A percentile compares a stretch with the other conserved stretches of the same genome.
phyloP scores from a whole-genome alignment of 2,888 invertebrate species.

The Melitaea athalia region DNA sequence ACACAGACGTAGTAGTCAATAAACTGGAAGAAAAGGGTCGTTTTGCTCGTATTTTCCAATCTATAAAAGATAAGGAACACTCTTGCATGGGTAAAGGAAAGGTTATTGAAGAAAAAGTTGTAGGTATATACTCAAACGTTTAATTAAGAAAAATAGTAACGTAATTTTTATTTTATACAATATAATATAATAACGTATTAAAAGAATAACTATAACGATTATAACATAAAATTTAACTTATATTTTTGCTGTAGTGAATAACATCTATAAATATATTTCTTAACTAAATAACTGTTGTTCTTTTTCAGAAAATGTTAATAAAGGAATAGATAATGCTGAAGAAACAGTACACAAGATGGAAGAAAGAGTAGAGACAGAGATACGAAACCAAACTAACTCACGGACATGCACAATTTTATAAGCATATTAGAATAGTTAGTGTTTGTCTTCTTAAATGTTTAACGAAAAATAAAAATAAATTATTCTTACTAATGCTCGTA shows the following conservation, averaged over 20 bases:
- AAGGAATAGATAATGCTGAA: conserved; percentile 68
- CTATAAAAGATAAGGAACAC: conserved; percentile 72
- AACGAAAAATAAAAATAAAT: conserved; percentile 23
- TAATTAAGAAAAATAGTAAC: background rate
- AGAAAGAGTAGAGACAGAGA: conserved; percentile 72
- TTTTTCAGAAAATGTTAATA: conserved; percentile 70
- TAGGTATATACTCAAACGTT: conserved; percentile 51
- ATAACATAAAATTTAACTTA: no score
- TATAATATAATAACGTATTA: no score
- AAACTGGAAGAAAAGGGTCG: conserved; percentile 70
- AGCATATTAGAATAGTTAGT: conserved; percentile 41
- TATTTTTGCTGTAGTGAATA: no score
- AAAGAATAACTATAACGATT: no score
- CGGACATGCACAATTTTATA: conserved; percentile 76
- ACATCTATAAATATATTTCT: no score
- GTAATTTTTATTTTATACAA: background rate
- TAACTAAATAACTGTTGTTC: conserved; percentile 17
- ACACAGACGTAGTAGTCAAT: conserved; percentile 66
- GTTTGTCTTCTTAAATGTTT: conserved; percentile 52
- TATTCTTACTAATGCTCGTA: conserved; percentile 33
- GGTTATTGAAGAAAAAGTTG: conserved; percentile 73
- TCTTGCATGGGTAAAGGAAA: conserved; percentile 78
- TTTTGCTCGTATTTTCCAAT: conserved; percentile 71
- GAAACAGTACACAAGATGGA: conserved; percentile 71
- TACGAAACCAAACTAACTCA: conserved; percentile 76